Percentiles rank a stretch among this genome's conserved stretches.
phyloP scores from a whole-genome alignment of 1,140 invertebrate species.

The Coptotermes formosanus region DNA sequence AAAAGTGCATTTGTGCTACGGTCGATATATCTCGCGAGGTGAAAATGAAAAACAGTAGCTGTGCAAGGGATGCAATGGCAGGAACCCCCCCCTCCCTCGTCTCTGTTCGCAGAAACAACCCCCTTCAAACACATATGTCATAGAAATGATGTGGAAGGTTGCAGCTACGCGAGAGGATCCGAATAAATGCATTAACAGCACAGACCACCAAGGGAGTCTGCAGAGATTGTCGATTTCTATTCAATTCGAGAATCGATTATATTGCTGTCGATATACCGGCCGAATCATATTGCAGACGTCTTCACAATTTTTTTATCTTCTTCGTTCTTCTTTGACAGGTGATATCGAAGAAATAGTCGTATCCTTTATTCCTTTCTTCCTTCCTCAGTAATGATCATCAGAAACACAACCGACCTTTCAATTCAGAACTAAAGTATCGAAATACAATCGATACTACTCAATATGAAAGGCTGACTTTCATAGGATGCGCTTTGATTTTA shows the following conservation, averaged over 20 bases:
- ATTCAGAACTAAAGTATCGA: not conserved
- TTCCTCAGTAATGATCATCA: not conserved
- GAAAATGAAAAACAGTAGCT: not conserved
- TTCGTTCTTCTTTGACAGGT: conserved; percentile 1
- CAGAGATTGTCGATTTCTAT: conserved; percentile 8
- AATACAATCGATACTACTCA: not conserved
- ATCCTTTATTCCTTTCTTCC: not conserved
- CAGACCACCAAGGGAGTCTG: not conserved
- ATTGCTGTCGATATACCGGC: not conserved
- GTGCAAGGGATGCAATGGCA: not conserved
- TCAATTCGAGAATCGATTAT: conserved; percentile 16
- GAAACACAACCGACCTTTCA: not conserved
- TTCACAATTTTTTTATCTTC: not conserved
- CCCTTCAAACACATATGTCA: not conserved
- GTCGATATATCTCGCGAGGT: not conserved
- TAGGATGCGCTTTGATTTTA: not conserved
- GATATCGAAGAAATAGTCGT: not conserved
- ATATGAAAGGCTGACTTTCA: not conserved
- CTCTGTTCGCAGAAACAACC: not conserved
- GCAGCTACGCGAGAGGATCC: not conserved
- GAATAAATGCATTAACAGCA: conserved; percentile 16
- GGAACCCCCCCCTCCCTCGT: not conserved
- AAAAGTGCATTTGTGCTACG: not conserved
- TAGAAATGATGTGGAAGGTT: conserved; percentile 7
- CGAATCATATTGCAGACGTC: conserved; percentile 9